Percentiles rank a stretch among this genome's conserved stretches.
Conservation (phyloP, 2,888 invertebrate genomes). For the Oxytorus armatus region DNA sequence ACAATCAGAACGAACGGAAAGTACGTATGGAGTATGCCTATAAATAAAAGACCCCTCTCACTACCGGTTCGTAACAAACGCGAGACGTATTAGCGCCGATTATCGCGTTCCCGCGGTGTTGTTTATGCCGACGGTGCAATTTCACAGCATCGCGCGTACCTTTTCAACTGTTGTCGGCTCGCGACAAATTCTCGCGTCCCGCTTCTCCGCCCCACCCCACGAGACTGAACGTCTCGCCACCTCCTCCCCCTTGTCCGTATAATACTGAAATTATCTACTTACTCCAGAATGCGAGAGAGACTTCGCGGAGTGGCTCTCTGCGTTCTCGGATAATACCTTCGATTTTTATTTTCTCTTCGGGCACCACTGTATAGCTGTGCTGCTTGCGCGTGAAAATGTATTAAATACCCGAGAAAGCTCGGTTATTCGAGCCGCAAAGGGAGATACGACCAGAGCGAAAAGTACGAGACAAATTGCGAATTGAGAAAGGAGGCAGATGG, state of each 20-base stretch:
- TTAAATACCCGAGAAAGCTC: slow-evolving; percentile 60
- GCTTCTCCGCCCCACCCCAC: slow-evolving; percentile 13
- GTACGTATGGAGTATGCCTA: slow-evolving; percentile 40
- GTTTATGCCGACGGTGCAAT: slow-evolving; percentile 47
- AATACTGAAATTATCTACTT: slow-evolving; percentile 79
- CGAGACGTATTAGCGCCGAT: slow-evolving; percentile 73
- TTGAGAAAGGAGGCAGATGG: slow-evolving; percentile 29
- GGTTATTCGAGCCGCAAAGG: slow-evolving; percentile 32
- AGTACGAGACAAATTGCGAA: slow-evolving; percentile 47
- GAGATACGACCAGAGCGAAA: slow-evolving; percentile 36
- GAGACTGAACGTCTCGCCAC: too few species aligned
- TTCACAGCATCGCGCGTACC: slow-evolving; percentile 52
- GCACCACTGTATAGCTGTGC: neutral
- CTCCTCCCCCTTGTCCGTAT: slow-evolving; percentile 53
- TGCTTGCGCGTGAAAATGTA: slow-evolving; percentile 48
- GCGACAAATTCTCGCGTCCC: slow-evolving; percentile 70
- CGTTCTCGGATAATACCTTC: slow-evolving; percentile 67
- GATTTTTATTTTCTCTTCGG: slow-evolving; percentile 66
- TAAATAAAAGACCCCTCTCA: slow-evolving; percentile 67
- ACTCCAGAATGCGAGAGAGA: slow-evolving; percentile 76
- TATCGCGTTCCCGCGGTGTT: slow-evolving; percentile 59
- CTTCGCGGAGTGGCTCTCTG: slow-evolving; percentile 30
- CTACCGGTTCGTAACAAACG: slow-evolving; percentile 46
- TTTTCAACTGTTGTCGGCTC: slow-evolving; percentile 45
- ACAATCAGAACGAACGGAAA: slow-evolving; percentile 36